These are phyloP conservation scores for Platyrinchus mystaceus DNA, from an alignment of 2,797 vertebrate species.

Conservation along the genomic window DNA sequence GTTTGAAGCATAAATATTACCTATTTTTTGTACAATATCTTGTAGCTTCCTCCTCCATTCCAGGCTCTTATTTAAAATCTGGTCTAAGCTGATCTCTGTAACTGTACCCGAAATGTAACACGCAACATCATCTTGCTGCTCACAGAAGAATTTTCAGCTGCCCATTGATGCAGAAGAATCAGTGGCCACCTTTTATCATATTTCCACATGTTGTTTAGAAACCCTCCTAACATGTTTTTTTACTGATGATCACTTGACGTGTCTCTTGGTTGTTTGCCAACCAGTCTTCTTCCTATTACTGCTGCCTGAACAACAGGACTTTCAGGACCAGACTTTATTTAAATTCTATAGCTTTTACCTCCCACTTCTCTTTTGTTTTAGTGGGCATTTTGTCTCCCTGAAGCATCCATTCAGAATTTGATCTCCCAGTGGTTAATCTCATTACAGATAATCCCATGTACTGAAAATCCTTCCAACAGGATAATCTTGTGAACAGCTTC, in stretches of 20 bases:
- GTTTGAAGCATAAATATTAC: background rate
- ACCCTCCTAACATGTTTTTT: background rate
- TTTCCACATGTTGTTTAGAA: background rate
- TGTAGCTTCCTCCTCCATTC: background rate
- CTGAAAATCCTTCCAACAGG: constrained; percentile 54
- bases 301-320: background rate
- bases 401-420: constrained; percentile 48
- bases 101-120: background rate
- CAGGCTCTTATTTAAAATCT: background rate
- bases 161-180: background rate
- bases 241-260: background rate
- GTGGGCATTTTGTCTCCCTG: constrained; percentile 22
- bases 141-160: background rate
- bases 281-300: background rate
- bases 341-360: constrained; percentile 22
- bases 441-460: constrained; percentile 66
- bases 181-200: background rate
- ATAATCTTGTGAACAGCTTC: constrained; percentile 53
- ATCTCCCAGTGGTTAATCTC: constrained; percentile 59
- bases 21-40: background rate
- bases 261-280: background rate
- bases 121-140: background rate
- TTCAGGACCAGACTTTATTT: background rate
- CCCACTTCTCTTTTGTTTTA: constrained; percentile 61
- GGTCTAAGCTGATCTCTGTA: background rate